A percentile compares a stretch with the other conserved stretches of the same genome.
phyloP scores from a whole-genome alignment of 2,888 invertebrate species.

The Dryobotodes eremita region DNA sequence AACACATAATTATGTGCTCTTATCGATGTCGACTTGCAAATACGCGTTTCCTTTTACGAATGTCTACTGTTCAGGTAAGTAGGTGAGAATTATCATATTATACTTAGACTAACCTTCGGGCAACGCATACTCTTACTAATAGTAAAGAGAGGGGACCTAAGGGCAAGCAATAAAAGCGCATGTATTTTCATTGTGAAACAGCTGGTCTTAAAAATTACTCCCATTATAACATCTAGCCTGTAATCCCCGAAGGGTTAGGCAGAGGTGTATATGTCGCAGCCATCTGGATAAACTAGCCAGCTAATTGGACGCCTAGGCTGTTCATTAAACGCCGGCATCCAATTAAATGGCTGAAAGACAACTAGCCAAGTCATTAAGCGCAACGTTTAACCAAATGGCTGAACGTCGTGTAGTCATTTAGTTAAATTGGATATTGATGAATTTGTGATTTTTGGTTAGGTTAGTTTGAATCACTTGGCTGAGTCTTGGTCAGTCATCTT shows the following conservation, averaged over 20 bases:
- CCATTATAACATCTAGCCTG: background rate
- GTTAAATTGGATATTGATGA: too few relatives aligned
- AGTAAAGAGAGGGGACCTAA: background rate
- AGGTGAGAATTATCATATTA: slow-evolving; percentile 42
- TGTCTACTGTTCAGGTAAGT: slow-evolving; percentile 13
- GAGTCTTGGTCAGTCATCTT: too few relatives aligned
- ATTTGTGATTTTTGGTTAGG: too few relatives aligned
- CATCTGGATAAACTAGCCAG: too few relatives aligned
- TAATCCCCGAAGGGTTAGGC: background rate
- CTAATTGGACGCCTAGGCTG: too few relatives aligned
- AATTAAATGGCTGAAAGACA: too few relatives aligned
- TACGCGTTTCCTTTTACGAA: slow-evolving; percentile 48
- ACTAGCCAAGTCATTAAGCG: too few relatives aligned
- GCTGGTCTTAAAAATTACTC: background rate
- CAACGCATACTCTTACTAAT: background rate
- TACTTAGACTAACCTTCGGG: background rate
- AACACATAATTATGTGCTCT: slow-evolving; percentile 15
- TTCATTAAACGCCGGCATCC: too few relatives aligned
- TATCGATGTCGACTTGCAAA: slow-evolving; percentile 52
- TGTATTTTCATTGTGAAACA: background rate
- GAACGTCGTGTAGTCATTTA: too few relatives aligned
- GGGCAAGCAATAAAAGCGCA: background rate
- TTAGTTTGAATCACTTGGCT: too few relatives aligned
- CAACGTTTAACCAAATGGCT: too few relatives aligned
- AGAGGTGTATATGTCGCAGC: too few relatives aligned